A percentile compares a stretch with the other conserved stretches of the same genome.
Evolutionary conservation across 2,113 vertebrate species (phyloP).

Genomic region (Rhabdornis inornatus): DNA sequence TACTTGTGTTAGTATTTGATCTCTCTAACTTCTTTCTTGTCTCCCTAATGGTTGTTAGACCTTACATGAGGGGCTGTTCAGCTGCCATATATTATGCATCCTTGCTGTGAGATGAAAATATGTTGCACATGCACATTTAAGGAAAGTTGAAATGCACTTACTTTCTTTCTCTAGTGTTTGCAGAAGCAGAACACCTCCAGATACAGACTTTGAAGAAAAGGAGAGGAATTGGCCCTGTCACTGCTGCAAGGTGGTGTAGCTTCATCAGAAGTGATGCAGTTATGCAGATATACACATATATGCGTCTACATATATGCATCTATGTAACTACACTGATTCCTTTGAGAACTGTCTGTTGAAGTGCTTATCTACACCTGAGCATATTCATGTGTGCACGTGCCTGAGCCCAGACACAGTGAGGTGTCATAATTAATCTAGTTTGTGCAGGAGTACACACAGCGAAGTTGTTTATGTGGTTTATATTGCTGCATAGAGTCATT

Average conservation of each 20-base stretch:
- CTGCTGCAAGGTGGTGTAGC: neutral
- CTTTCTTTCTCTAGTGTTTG: neutral
- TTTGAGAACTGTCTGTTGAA: neutral
- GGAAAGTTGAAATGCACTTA: neutral
- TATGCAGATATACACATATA: neutral
- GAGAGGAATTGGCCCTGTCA: neutral
- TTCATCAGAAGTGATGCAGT: neutral
- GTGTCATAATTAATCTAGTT: neutral
- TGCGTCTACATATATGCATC: too few species aligned
- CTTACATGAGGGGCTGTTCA: neutral
- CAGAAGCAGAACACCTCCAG: neutral
- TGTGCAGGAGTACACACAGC: neutral
- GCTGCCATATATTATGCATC: neutral
- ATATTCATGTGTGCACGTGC: rapidly evolving
- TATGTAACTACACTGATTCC: neutral
- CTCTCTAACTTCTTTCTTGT: neutral
- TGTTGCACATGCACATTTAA: neutral
- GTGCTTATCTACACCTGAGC: neutral
- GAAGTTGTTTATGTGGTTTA: neutral
- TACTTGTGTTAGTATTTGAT: neutral
- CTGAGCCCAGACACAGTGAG: neutral
- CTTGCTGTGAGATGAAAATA: neutral
- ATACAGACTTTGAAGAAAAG: neutral
- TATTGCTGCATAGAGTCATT: neutral
- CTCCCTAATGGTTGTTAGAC: neutral